Conservation (phyloP, 2,113 vertebrate genomes). For the Gallinago undulata region DNA sequence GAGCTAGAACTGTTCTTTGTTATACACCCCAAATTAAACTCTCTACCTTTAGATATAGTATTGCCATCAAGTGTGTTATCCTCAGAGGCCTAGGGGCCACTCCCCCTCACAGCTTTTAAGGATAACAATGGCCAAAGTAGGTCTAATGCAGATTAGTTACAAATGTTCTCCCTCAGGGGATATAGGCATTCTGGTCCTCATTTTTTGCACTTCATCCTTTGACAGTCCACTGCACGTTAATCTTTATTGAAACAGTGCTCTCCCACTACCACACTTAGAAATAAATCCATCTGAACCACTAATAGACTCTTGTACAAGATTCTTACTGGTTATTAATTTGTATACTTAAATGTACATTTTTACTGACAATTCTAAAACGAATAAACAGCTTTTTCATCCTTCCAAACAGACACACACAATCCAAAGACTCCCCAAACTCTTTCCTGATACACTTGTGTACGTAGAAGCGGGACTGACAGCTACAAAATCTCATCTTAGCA, state of each 20-base stretch:
- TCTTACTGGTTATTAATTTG: neutral
- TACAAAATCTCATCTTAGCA: neutral
- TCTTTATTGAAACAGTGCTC: neutral
- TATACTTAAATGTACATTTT: neutral
- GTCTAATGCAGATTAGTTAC: neutral
- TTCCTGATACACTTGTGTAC: neutral
- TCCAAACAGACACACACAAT: neutral
- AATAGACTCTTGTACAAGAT: neutral
- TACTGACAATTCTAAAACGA: neutral
- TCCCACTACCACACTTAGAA: neutral
- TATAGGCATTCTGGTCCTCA: neutral
- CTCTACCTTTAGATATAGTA: neutral
- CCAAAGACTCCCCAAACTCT: neutral
- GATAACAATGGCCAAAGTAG: neutral
- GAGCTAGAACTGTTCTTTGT: neutral
- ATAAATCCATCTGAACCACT: neutral
- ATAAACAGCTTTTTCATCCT: neutral
- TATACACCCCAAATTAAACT: neutral
- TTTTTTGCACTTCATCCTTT: neutral
- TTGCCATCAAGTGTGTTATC: neutral
- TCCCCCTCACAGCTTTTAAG: neutral
- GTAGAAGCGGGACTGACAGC: neutral
- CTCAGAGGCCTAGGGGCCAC: neutral
- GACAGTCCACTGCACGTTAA: neutral
- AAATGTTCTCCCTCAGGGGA: neutral